Percentiles rank a stretch among this genome's conserved stretches.
These are phyloP conservation scores for Tachina fera DNA, from an alignment of 2,888 invertebrate genomes.

Conservation along the genomic window DNA sequence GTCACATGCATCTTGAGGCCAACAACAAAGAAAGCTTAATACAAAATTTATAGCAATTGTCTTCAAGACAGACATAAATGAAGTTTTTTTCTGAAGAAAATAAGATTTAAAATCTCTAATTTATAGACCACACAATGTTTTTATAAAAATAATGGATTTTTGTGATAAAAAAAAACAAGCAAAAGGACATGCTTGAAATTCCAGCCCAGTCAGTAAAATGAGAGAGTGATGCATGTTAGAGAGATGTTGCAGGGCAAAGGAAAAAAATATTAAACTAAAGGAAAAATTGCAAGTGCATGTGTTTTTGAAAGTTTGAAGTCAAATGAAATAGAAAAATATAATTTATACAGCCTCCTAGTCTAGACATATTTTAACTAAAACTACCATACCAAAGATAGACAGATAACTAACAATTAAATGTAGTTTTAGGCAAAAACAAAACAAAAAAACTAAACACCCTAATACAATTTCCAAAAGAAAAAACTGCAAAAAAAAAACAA, in stretches of 20 bases:
- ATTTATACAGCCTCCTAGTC: constrained; percentile 66
- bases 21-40: constrained; percentile 8
- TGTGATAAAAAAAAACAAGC: constrained; percentile 1
- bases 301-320: constrained; percentile 41
- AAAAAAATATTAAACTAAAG: background rate
- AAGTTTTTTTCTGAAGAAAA: constrained; percentile 24
- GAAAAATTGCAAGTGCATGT: constrained; percentile 37
- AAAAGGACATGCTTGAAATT: constrained; percentile 43
- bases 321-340: constrained; percentile 61
- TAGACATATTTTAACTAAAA: constrained; percentile 65
- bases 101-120: constrained; percentile 30
- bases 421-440: constrained; percentile 17
- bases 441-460: constrained; percentile 15
- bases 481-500: constrained; percentile 19
- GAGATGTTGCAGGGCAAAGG: background rate
- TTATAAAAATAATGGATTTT: constrained; percentile 29
- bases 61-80: constrained; percentile 10
- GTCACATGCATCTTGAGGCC: background rate
- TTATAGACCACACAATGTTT: constrained; percentile 44
- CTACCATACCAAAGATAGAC: constrained; percentile 43
- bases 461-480: constrained; percentile 23
- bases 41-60: constrained; percentile 35
- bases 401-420: constrained; percentile 36
- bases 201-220: constrained; percentile 5
- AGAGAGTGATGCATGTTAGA: constrained; percentile 40